Conservation (phyloP, 2,797 vertebrate genomes). For the Malurus splendens region DNA sequence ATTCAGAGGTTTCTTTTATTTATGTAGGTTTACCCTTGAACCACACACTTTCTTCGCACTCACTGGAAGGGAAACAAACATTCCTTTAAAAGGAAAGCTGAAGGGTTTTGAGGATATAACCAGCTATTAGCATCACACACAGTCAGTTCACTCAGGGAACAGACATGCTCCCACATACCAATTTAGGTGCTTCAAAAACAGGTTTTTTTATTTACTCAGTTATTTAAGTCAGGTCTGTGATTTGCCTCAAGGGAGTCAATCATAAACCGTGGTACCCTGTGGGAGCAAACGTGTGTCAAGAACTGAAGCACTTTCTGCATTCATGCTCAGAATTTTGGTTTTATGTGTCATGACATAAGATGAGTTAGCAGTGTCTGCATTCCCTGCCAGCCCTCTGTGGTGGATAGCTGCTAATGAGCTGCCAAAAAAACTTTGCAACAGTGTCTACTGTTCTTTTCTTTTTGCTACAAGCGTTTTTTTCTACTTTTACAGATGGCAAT, state of each 20-base stretch:
- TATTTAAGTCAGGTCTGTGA: background rate
- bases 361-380: background rate
- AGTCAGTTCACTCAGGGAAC: background rate
- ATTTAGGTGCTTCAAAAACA: background rate
- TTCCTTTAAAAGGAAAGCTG: background rate
- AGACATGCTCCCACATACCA: background rate
- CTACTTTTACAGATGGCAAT: background rate
- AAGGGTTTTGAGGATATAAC: background rate
- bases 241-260: background rate
- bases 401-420: background rate
- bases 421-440: background rate
- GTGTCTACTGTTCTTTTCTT: background rate
- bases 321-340: background rate
- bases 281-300: background rate
- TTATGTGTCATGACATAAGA: background rate
- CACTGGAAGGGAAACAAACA: background rate
- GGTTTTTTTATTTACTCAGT: background rate
- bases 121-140: background rate
- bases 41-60: background rate
- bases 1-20: background rate
- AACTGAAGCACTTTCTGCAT: background rate
- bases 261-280: background rate
- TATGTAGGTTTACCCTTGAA: background rate
- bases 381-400: background rate
- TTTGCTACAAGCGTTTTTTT: background rate